phyloP scores from a whole-genome alignment of 2,888 invertebrate genomes.

The Catotricha subobsoleta region DNA sequence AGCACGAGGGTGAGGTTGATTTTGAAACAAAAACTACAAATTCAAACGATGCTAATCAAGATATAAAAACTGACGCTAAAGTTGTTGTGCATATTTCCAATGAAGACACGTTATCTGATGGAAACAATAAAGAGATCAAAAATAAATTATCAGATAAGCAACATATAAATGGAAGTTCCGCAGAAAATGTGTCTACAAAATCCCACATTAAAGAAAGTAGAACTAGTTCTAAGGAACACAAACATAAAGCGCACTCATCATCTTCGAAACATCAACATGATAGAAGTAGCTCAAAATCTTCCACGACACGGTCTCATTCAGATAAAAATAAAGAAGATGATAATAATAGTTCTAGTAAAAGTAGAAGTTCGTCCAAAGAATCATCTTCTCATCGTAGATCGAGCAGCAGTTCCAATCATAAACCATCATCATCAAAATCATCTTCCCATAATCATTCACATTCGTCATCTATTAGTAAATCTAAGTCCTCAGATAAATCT shows the following conservation, averaged over 20 bases:
- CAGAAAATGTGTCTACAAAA: not conserved
- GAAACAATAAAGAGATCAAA: not conserved
- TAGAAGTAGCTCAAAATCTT: conserved; percentile 5
- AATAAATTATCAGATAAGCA: not conserved
- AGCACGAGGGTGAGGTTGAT: not conserved
- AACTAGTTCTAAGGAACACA: not conserved
- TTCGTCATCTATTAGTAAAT: conserved; percentile 4
- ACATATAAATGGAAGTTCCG: not conserved
- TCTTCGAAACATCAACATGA: conserved; percentile 1
- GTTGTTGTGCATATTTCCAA: too few relatives aligned
- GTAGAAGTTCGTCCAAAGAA: not conserved
- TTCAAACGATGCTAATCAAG: not conserved
- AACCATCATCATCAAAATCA: not conserved
- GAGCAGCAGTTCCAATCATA: not conserved
- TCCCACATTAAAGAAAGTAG: too few relatives aligned
- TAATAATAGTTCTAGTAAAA: conserved; percentile 3
- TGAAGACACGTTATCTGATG: not conserved
- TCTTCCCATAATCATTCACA: too few relatives aligned
- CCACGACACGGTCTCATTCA: conserved; percentile 7
- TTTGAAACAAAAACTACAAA: not conserved
- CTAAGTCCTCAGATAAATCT: not conserved
- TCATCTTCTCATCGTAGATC: conserved; percentile 5
- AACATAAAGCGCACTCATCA: not conserved
- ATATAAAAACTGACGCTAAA: too few relatives aligned
- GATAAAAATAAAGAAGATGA: not conserved